Evolutionary conservation across 2,888 invertebrate species (phyloP).

Genomic region (Operophtera brumata): DNA sequence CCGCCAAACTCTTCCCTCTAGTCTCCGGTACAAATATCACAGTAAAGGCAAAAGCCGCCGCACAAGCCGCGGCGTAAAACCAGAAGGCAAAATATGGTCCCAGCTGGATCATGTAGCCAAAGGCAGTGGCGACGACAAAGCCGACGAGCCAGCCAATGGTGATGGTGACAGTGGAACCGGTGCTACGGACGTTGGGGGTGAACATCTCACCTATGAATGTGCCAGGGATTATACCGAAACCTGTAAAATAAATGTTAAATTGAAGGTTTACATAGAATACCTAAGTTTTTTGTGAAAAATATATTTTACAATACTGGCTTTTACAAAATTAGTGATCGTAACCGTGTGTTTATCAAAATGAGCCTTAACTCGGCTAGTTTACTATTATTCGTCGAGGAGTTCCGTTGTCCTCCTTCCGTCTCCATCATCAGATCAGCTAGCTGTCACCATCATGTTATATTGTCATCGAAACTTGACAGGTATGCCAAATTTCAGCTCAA

Average conservation of each 20-base stretch:
- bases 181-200: conserved; percentile 41
- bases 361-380: too few species aligned
- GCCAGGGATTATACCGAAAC: conserved; percentile 45
- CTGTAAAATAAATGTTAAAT: conserved; percentile 31
- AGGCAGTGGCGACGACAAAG: conserved; percentile 38
- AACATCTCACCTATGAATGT: conserved; percentile 50
- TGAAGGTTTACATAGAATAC: too few species aligned
- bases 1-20: conserved; percentile 42
- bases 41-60: conserved; percentile 36
- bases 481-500: too few species aligned
- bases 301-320: too few species aligned
- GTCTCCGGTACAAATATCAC: conserved; percentile 46
- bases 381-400: too few species aligned
- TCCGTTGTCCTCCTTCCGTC: too few species aligned
- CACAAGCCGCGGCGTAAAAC: conserved; percentile 36
- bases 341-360: too few species aligned
- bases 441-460: too few species aligned
- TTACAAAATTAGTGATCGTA: too few species aligned
- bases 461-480: too few species aligned
- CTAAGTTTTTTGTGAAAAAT: too few species aligned
- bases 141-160: conserved; percentile 39
- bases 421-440: too few species aligned
- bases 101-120: conserved; percentile 36
- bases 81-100: conserved; percentile 40
- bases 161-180: conserved; percentile 37